These are phyloP conservation scores for Enchytraeus crypticus DNA, from an alignment of 2,888 invertebrate species.

Conservation along the genomic window DNA sequence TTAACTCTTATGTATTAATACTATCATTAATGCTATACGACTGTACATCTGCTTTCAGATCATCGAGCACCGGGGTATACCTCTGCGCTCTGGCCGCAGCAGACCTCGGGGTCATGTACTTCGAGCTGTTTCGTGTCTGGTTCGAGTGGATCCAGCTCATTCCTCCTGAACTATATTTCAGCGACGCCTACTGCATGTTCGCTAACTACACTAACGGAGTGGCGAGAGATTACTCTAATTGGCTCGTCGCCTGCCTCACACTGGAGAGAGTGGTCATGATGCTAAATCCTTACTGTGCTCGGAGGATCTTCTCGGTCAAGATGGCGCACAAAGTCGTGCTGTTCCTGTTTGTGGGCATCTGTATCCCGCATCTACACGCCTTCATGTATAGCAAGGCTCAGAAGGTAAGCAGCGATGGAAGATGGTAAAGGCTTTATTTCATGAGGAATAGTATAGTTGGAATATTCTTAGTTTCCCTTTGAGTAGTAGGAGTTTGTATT, in stretches of 20 bases:
- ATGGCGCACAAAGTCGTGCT: too few species aligned
- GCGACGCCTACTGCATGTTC: constrained; percentile 20
- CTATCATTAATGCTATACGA: too few species aligned
- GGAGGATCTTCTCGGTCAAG: too few species aligned
- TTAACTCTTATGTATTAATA: too few species aligned
- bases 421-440: too few species aligned
- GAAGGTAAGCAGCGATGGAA: too few species aligned
- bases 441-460: too few species aligned
- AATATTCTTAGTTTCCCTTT: too few species aligned
- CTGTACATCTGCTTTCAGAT: too few species aligned
- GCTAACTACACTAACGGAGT: constrained; percentile 22
- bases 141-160: constrained; percentile 22
- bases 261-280: constrained; percentile 22
- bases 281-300: too few species aligned
- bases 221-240: constrained; percentile 21
- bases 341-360: constrained; percentile 5
- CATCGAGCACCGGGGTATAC: constrained; percentile 20
- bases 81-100: constrained; percentile 19
- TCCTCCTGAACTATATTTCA: constrained; percentile 15
- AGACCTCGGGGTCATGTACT: constrained; percentile 24
- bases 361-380: constrained; percentile 13
- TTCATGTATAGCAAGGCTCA: constrained; percentile 14
- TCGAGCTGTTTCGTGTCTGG: constrained; percentile 25
- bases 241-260: constrained; percentile 23
- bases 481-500: too few species aligned